Percentiles rank a stretch among this genome's conserved stretches.
These are phyloP conservation scores for Stegodyphus mimosarum DNA, from an alignment of 1,140 invertebrate genomes.

Conservation along the genomic window DNA sequence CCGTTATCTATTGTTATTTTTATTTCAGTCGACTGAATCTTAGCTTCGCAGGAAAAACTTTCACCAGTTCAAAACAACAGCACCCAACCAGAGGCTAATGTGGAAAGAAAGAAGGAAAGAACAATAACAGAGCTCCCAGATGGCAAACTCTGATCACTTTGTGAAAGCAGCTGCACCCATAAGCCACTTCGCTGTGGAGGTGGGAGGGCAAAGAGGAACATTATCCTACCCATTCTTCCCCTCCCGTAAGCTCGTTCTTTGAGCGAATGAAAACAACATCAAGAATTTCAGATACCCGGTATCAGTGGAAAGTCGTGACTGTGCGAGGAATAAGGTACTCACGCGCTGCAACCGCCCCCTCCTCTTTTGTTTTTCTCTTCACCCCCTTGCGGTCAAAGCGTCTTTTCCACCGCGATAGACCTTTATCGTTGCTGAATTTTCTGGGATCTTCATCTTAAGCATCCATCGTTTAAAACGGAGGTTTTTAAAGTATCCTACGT, in stretches of 20 bases:
- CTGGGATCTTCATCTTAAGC: neutral
- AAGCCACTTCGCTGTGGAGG: too few relatives aligned
- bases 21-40: too few relatives aligned
- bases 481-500: too few relatives aligned
- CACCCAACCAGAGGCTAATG: neutral
- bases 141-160: constrained; percentile 16
- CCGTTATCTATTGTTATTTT: too few relatives aligned
- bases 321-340: constrained; percentile 36
- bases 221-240: neutral
- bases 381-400: neutral
- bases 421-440: neutral
- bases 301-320: constrained; percentile 38
- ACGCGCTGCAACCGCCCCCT: neutral
- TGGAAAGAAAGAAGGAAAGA: neutral
- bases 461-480: neutral
- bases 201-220: neutral
- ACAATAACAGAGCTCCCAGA: constrained; percentile 2
- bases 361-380: neutral
- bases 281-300: neutral
- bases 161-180: constrained; percentile 5
- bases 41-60: too few relatives aligned
- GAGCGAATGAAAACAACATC: constrained; percentile 1
- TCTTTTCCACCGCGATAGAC: neutral
- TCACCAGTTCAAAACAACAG: too few relatives aligned
- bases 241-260: neutral